A percentile compares a stretch with the other conserved stretches of the same genome.
Evolutionary conservation across 2,113 vertebrate species (phyloP).

Genomic region (Siphamia tubifer): DNA sequence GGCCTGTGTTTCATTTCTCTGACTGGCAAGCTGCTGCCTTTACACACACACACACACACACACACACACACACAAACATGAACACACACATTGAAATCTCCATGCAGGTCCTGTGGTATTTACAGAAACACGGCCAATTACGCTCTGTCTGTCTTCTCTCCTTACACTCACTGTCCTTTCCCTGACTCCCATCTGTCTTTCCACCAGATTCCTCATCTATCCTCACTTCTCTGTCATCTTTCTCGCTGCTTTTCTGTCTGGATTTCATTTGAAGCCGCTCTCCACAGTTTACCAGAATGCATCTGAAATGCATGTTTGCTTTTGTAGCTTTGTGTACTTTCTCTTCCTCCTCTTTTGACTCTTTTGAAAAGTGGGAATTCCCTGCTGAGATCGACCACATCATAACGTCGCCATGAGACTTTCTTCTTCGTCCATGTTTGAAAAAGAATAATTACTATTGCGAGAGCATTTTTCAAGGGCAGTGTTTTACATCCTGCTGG

Average conservation of each 20-base stretch:
- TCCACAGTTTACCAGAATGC: not conserved
- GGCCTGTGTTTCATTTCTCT: slow-evolving; percentile 54
- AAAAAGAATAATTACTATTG: not conserved
- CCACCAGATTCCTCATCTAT: slow-evolving; percentile 2
- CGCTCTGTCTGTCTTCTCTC: slow-evolving; percentile 30
- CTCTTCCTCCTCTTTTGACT: not conserved
- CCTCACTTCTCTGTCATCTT: not conserved
- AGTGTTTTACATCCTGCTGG: not conserved
- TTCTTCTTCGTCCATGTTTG: not conserved
- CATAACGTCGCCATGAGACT: not conserved
- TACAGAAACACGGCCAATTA: slow-evolving; percentile 46
- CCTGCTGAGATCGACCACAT: slow-evolving; percentile 2
- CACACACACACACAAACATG: not conserved
- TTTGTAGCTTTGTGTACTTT: not conserved
- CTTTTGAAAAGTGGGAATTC: not conserved
- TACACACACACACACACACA: not conserved
- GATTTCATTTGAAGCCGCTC: slow-evolving; percentile 8
- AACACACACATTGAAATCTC: not conserved
- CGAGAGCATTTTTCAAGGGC: not conserved
- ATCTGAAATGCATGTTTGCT: not conserved
- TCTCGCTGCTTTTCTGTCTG: slow-evolving; percentile 2
- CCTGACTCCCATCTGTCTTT: slow-evolving; percentile 47
- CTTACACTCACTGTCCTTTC: slow-evolving; percentile 45
- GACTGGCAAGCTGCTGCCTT: slow-evolving; percentile 33
- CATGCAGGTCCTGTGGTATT: slow-evolving; percentile 36